A percentile compares a stretch with the other conserved stretches of the same genome.
phyloP scores from a whole-genome alignment of 2,113 vertebrate genomes.

The Agapornis roseicollis region DNA sequence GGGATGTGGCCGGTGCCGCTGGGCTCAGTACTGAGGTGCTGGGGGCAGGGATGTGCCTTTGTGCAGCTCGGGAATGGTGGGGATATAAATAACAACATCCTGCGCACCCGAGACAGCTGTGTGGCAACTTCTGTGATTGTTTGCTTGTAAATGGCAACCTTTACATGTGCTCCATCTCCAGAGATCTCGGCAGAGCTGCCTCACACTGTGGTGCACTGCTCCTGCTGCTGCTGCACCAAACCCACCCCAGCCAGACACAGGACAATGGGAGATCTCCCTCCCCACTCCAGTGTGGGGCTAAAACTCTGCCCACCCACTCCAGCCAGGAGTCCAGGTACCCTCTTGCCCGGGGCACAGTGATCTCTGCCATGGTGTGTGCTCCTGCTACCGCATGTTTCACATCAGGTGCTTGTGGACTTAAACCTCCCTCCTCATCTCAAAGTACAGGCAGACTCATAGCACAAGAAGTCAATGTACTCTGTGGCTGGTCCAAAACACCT shows the following conservation, averaged over 20 bases:
- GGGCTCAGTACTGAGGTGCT: background rate
- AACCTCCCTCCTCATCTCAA: background rate
- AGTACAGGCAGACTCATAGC: background rate
- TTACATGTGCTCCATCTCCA: background rate
- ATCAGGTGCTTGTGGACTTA: background rate
- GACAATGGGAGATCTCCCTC: background rate
- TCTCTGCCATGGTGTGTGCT: fast-evolving
- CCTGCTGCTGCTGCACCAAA: background rate
- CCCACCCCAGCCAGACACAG: fast-evolving
- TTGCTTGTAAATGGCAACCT: conserved; percentile 23
- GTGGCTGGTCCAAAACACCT: background rate
- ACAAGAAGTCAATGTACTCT: background rate
- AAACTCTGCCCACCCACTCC: background rate
- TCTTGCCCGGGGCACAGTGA: background rate
- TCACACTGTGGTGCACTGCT: fast-evolving
- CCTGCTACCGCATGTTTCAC: background rate
- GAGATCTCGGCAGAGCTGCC: background rate
- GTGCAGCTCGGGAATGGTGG: fast-evolving
- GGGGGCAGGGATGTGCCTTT: fast-evolving
- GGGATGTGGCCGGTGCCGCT: background rate
- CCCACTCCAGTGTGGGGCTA: fast-evolving
- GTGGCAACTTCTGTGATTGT: background rate
- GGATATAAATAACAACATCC: background rate
- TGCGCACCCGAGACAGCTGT: background rate
- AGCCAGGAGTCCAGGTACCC: background rate